A percentile compares a stretch with the other conserved stretches of the same genome.
Evolutionary conservation across 2,888 invertebrate species (phyloP).

Genomic region (Caenorhabditis sp.): DNA sequence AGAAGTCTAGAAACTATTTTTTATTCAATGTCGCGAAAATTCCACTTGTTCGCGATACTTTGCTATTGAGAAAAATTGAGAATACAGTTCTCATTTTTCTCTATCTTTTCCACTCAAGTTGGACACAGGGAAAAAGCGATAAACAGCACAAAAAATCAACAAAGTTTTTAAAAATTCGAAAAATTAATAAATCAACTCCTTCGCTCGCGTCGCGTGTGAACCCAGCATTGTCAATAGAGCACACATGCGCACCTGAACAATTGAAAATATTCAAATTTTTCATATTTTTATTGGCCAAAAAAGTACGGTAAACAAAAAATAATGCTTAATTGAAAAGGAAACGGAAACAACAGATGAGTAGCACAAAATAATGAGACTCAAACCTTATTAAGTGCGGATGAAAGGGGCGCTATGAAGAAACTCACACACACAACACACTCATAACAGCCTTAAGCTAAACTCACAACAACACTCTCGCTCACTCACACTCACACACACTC

Average conservation of each 20-base stretch:
- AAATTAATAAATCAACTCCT: conserved; percentile 5
- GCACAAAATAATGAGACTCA: neutral
- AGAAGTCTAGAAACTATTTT: too few species aligned
- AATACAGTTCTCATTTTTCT: too few species aligned
- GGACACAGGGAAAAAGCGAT: too few species aligned
- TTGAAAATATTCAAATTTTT: neutral
- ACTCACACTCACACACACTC: conserved; percentile 28
- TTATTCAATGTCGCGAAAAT: too few species aligned
- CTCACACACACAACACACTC: conserved; percentile 11
- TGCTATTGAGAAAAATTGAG: too few species aligned
- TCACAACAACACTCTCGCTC: conserved; percentile 13
- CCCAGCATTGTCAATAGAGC: conserved; percentile 12
- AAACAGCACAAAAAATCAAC: neutral
- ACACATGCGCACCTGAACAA: conserved; percentile 12
- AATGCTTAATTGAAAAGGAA: neutral
- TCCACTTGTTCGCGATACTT: too few species aligned
- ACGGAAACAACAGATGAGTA: neutral
- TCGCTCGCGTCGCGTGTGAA: conserved; percentile 7
- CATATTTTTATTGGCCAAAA: neutral
- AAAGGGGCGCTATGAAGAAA: conserved; percentile 1
- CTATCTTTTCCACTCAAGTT: too few species aligned
- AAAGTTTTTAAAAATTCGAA: neutral
- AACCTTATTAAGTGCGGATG: conserved; percentile 2
- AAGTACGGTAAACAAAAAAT: neutral
- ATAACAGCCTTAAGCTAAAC: neutral